phyloP scores from a whole-genome alignment of 2,113 vertebrate species.

The Turnix velox region DNA sequence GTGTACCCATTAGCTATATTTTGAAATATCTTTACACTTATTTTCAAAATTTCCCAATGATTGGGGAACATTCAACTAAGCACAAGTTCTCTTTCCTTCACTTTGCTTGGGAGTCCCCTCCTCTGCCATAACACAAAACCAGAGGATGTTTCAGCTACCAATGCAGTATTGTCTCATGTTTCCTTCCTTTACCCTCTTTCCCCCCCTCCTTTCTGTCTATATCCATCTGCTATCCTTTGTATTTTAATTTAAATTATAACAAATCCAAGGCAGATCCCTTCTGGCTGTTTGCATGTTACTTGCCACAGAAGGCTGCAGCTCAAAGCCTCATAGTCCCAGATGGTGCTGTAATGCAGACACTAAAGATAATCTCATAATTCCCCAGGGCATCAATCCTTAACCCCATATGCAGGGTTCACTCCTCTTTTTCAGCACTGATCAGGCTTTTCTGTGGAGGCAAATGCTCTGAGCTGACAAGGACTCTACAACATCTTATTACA shows the following conservation, averaged over 20 bases:
- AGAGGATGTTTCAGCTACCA: neutral
- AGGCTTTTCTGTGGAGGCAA: neutral
- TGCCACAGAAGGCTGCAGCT: neutral
- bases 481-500: neutral
- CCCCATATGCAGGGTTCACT: neutral
- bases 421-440: neutral
- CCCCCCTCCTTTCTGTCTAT: neutral
- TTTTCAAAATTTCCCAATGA: neutral
- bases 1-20: neutral
- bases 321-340: neutral
- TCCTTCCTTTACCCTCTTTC: accelerated
- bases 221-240: neutral
- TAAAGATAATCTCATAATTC: conserved; percentile 5
- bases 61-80: neutral
- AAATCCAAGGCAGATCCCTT: neutral
- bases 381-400: neutral
- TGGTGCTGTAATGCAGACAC: neutral
- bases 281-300: neutral
- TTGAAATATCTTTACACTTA: neutral
- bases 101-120: neutral
- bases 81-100: neutral
- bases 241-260: neutral
- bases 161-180: neutral
- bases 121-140: neutral
- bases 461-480: neutral